A percentile compares a stretch with the other conserved stretches of the same genome.
These are phyloP conservation scores for Manduca sexta DNA, from an alignment of 1,140 invertebrate species.

Conservation along the genomic window DNA sequence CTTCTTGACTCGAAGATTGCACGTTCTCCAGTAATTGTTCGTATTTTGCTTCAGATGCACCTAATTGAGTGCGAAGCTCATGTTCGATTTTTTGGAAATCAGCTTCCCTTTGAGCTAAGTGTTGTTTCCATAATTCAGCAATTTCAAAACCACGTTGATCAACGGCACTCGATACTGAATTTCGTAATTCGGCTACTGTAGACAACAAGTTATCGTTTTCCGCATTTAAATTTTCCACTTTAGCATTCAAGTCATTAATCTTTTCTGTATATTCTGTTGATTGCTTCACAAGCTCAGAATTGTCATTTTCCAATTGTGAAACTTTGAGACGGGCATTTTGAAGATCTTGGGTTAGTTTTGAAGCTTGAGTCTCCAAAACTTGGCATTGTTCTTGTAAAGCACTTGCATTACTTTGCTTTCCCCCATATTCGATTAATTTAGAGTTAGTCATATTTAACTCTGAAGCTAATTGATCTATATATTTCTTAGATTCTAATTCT, in stretches of 20 bases:
- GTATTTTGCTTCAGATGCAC: slow-evolving; percentile 64
- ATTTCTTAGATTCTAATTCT: slow-evolving; percentile 19
- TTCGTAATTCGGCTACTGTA: slow-evolving; percentile 58
- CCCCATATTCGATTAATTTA: slow-evolving; percentile 13
- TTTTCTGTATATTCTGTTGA: slow-evolving; percentile 26
- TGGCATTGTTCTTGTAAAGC: slow-evolving; percentile 51
- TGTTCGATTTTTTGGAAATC: slow-evolving; percentile 73
- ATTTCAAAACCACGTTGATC: slow-evolving; percentile 78
- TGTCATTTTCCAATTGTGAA: slow-evolving; percentile 28
- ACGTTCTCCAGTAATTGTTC: slow-evolving; percentile 67
- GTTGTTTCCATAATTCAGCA: slow-evolving; percentile 78
- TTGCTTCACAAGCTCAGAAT: slow-evolving; percentile 25
- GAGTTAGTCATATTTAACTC: slow-evolving; percentile 28
- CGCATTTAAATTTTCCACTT: slow-evolving; percentile 48
- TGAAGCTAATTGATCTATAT: slow-evolving; percentile 17
- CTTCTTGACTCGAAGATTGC: slow-evolving; percentile 63
- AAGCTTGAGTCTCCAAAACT: slow-evolving; percentile 58
- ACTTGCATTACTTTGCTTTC: slow-evolving; percentile 26
- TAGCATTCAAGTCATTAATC: slow-evolving; percentile 36
- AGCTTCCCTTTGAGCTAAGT: slow-evolving; percentile 74
- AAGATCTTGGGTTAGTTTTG: slow-evolving; percentile 44
- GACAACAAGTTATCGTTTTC: slow-evolving; percentile 62
- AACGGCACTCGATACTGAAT: slow-evolving; percentile 65
- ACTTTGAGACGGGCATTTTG: slow-evolving; percentile 34
- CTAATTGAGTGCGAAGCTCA: slow-evolving; percentile 62